Percentiles rank a stretch among this genome's conserved stretches.
These are phyloP conservation scores for Ianthella basta DNA, from an alignment of 37 sponge, comb jelly and placozoan species.

Conservation along the genomic window DNA sequence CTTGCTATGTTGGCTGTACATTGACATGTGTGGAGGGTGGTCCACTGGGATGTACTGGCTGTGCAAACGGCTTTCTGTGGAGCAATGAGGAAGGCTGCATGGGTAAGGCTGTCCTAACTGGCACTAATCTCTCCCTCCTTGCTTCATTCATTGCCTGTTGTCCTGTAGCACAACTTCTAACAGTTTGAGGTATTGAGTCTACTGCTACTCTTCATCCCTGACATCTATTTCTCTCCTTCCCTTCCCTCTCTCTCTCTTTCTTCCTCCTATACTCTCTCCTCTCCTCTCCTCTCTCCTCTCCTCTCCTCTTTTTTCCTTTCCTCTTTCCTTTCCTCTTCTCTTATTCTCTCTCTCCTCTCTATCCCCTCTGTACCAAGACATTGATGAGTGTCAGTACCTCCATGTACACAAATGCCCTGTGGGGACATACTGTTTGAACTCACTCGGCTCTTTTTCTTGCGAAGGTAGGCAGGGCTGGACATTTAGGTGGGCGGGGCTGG, in stretches of 20 bases:
- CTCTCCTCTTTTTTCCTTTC: no score
- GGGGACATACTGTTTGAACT: constrained; percentile 18
- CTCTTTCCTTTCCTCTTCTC: no score
- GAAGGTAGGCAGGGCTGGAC: background rate
- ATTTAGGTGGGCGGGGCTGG: no score
- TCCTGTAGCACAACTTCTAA: no score
- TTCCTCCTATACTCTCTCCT: no score
- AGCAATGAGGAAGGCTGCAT: constrained; percentile 19
- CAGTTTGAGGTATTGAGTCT: no score
- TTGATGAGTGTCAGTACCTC: constrained; percentile 10
- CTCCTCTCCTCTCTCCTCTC: no score
- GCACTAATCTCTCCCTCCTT: background rate
- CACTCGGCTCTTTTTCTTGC: background rate
- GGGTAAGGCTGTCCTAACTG: background rate
- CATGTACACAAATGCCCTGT: background rate
- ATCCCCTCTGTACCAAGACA: background rate
- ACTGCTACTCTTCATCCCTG: no score
- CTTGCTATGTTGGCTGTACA: constrained; percentile 30
- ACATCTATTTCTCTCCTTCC: no score
- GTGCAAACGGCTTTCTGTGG: constrained; percentile 10
- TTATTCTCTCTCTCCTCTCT: no score
- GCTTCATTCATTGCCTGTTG: no score
- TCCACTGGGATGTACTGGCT: constrained; percentile 20
- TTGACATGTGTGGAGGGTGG: constrained; percentile 35
- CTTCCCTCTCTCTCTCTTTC: no score